Evolutionary conservation across 1,140 invertebrate species (phyloP).

Genomic region (Dinoponera quadriceps): DNA sequence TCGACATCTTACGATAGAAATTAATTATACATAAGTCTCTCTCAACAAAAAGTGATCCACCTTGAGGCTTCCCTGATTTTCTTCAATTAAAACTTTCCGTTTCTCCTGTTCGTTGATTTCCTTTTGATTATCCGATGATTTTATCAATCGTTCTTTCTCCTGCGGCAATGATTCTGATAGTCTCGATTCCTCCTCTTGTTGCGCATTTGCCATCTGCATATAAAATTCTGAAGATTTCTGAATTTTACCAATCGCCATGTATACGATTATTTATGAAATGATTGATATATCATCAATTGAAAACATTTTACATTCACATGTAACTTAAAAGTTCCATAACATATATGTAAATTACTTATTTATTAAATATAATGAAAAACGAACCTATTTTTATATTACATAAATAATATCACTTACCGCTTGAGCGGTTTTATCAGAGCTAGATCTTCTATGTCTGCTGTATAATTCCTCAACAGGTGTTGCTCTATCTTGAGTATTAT

Average conservation of each 20-base stretch:
- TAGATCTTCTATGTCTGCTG: slow-evolving; percentile 13
- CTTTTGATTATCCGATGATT: slow-evolving; percentile 75
- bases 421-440: slow-evolving; percentile 51
- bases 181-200: slow-evolving; percentile 79
- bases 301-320: too few species aligned
- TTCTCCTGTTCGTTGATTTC: slow-evolving; percentile 78
- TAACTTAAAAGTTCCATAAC: slow-evolving; percentile 71
- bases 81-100: slow-evolving; percentile 79
- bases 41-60: slow-evolving; percentile 18
- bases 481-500: slow-evolving; percentile 55
- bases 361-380: slow-evolving; percentile 64
- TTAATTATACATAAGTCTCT: background rate
- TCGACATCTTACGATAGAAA: slow-evolving; percentile 10
- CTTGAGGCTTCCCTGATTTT: slow-evolving; percentile 32
- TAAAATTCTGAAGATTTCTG: too few species aligned
- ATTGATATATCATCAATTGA: too few species aligned
- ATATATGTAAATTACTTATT: slow-evolving; percentile 67
- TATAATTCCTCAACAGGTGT: slow-evolving; percentile 21
- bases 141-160: slow-evolving; percentile 78
- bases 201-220: slow-evolving; percentile 71
- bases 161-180: slow-evolving; percentile 76
- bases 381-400: background rate
- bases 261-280: too few species aligned
- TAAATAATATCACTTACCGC: slow-evolving; percentile 43
- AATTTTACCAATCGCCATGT: too few species aligned